Base-by-base conservation (phyloP, 2,888 invertebrate genomes). In the Callosobruchus maculatus region DNA sequence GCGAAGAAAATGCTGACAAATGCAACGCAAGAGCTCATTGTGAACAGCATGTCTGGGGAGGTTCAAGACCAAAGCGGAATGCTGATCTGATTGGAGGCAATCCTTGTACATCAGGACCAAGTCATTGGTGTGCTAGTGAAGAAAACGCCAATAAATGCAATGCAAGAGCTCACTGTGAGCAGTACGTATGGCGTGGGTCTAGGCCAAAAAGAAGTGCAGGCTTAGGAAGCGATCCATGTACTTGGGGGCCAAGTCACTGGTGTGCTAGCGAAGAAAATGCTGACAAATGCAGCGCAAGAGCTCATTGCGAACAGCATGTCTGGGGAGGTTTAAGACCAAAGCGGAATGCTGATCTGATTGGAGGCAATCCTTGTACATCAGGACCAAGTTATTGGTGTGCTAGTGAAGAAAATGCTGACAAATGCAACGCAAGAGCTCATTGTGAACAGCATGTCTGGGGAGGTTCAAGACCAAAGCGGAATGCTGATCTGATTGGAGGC, bases 331-430 rank as follows among this genome's bases (percentile, higher is more conserved):
- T 7, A 4, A 26, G 26, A 26, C 26, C 26, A 26, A 26, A 26
- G 7, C 26, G 26, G 7, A 26, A 7, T 26, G 26, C 26, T 4
- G 7, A 26, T 26, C 7, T 26, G 7, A n/a, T n/a, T n/a, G 26
- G 26, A 4, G 7, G 26, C 7, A 7, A 70, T 22, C 21, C 21
- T 21, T 71, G 71, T 22, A 31, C 66, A 2, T 71, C 7, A 1
- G 71, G 71, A 20, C 94, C 94, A 0, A 87, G 90, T 0, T 94
- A 92, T 82, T 95, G 94, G 94, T 95, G 95, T 85, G 87, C 86
- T 72, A 90, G 89, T 79, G 81, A 84, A 70, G 83, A 82, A 67
- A 85, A 86, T 77, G 89, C 90, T 21, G 82, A 84, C 67, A 84
- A 89, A 82, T 88, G 89, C 86, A 83, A 74, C 68, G 71, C 71